A percentile compares a stretch with the other conserved stretches of the same genome.
These are phyloP conservation scores for Rhipidura dahli DNA, from an alignment of 2,113 vertebrate species.

Conservation along the genomic window DNA sequence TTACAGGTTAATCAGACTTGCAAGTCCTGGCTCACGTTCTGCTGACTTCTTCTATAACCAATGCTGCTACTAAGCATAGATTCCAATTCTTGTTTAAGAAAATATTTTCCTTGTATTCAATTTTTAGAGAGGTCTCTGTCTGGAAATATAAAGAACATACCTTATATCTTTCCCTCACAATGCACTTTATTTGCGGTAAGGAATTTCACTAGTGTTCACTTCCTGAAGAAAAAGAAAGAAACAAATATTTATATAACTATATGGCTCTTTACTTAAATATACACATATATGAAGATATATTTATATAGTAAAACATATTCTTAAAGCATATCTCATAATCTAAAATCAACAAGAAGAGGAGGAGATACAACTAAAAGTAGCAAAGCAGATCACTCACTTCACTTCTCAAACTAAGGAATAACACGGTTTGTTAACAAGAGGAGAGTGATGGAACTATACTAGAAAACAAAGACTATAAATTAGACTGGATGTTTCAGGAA, in stretches of 20 bases:
- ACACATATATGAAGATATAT: neutral
- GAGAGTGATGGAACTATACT: neutral
- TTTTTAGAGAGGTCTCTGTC: neutral
- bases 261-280: neutral
- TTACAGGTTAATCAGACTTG: neutral
- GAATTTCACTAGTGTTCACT: neutral
- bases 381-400: neutral
- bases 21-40: neutral
- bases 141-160: neutral
- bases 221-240: neutral
- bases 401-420: neutral
- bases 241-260: neutral
- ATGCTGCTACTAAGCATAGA: neutral
- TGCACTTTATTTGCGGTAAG: neutral
- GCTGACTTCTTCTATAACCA: neutral
- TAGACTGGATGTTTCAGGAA: neutral
- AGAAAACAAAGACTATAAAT: neutral
- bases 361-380: neutral
- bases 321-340: neutral
- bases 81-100: neutral
- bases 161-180: neutral
- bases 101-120: neutral
- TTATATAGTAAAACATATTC: neutral
- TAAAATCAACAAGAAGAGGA: neutral
- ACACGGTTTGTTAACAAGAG: neutral